A percentile compares a stretch with the other conserved stretches of the same genome.
Conservation (phyloP, 2,797 vertebrate genomes). For the Chromis chromis region DNA sequence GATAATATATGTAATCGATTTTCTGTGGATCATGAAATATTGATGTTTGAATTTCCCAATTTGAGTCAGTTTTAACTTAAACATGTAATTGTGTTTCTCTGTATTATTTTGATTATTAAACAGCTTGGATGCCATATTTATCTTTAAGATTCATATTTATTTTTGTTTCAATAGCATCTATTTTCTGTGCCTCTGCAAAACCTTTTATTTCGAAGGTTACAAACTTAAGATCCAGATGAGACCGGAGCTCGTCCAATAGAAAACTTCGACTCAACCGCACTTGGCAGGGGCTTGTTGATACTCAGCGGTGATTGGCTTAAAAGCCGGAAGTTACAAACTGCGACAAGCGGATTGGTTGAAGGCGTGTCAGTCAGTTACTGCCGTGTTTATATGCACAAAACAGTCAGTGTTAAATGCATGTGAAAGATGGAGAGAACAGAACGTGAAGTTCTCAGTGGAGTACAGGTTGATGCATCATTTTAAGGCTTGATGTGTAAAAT, state of each 20-base stretch:
- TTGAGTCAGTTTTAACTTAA: no score
- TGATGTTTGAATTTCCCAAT: no score
- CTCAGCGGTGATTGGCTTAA: constrained; percentile 65
- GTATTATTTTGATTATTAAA: no score
- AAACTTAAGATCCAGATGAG: background rate
- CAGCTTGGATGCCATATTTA: no score
- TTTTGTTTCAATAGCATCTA: background rate
- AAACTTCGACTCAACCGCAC: constrained; percentile 57
- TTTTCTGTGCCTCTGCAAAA: no score
- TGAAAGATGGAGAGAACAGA: background rate
- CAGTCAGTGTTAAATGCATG: background rate
- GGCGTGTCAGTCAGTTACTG: constrained; percentile 40
- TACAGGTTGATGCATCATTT: background rate
- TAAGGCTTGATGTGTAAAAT: background rate
- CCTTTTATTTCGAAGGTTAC: constrained; percentile 47
- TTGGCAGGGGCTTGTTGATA: constrained; percentile 16
- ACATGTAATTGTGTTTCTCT: no score
- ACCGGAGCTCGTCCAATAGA: constrained; percentile 15
- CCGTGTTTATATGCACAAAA: constrained; percentile 1
- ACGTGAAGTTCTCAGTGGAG: no score
- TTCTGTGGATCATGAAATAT: no score
- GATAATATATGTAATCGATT: no score
- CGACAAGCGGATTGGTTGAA: constrained; percentile 55
- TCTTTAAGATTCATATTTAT: background rate
- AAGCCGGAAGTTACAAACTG: constrained; percentile 31